Conservation (phyloP, 2,888 invertebrate species). For the Pasiphila rectangulata region DNA sequence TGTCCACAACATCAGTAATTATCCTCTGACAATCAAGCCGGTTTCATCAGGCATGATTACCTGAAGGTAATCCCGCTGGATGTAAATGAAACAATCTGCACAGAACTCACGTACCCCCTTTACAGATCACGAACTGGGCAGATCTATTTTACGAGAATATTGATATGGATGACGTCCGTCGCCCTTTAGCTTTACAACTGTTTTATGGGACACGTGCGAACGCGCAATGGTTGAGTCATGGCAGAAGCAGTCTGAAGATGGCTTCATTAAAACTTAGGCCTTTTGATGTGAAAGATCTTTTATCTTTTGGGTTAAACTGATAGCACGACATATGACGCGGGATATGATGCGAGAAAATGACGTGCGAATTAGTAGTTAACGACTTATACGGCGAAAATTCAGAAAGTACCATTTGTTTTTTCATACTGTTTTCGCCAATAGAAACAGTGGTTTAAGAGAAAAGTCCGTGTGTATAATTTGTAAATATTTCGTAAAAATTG, state of each 20-base stretch:
- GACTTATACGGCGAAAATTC: too few species aligned
- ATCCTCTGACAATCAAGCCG: conserved; percentile 33
- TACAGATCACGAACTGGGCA: conserved; percentile 39
- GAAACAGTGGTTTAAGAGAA: too few species aligned
- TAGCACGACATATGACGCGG: too few species aligned
- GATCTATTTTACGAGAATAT: conserved; percentile 31
- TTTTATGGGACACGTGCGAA: conserved; percentile 25
- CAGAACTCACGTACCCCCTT: conserved; percentile 54
- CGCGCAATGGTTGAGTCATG: conserved; percentile 25
- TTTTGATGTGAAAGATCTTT: too few species aligned
- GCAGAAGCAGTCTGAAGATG: conserved; percentile 22
- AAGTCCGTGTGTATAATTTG: too few species aligned
- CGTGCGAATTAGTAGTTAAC: too few species aligned
- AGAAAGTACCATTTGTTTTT: too few species aligned
- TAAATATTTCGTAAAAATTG: too few species aligned
- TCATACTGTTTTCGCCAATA: too few species aligned
- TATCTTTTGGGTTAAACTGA: too few species aligned
- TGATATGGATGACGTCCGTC: conserved; percentile 32
- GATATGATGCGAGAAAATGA: too few species aligned
- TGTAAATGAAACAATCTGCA: conserved; percentile 49
- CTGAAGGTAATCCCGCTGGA: conserved; percentile 45
- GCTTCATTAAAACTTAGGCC: conserved; percentile 35
- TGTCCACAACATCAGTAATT: conserved; percentile 28
- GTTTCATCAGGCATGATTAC: conserved; percentile 42
- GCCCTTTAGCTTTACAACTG: conserved; percentile 29